Conservation (phyloP, 1,140 invertebrate genomes). For the Sesamia nonagrioides region DNA sequence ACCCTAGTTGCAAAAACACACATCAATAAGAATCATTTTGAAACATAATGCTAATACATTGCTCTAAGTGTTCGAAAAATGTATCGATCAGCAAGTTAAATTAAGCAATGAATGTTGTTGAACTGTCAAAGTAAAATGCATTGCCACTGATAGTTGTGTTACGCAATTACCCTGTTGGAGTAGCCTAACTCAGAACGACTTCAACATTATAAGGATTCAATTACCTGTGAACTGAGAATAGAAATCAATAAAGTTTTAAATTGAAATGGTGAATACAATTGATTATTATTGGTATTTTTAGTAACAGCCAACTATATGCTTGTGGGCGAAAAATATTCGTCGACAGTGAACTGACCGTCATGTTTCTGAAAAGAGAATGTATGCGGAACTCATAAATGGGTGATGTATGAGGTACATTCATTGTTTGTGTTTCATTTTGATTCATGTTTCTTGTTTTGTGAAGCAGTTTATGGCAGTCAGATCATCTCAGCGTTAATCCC, state of each 20-base stretch:
- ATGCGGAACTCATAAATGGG: slow-evolving; percentile 20
- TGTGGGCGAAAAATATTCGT: neutral
- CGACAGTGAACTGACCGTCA: slow-evolving; percentile 17
- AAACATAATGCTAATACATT: too few relatives aligned
- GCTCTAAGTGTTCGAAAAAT: too few relatives aligned
- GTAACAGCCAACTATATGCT: neutral
- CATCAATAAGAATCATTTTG: too few relatives aligned
- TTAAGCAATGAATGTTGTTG: too few relatives aligned
- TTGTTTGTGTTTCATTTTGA: neutral
- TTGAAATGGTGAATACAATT: slow-evolving; percentile 14
- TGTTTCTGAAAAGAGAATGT: slow-evolving; percentile 2
- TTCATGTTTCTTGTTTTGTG: neutral
- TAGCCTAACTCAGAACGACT: too few relatives aligned
- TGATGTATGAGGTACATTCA: slow-evolving; percentile 10
- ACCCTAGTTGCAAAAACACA: too few relatives aligned
- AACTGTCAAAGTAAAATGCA: too few relatives aligned
- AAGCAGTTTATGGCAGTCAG: too few relatives aligned
- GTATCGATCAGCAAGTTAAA: too few relatives aligned
- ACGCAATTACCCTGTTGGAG: too few relatives aligned
- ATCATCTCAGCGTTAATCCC: too few relatives aligned
- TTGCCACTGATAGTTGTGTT: too few relatives aligned
- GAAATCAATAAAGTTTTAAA: slow-evolving; percentile 24
- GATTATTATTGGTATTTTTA: neutral
- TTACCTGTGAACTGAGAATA: slow-evolving; percentile 9
- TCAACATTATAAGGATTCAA: neutral